Evolutionary conservation across 2,888 invertebrate species (phyloP), one percentile per base, ranked within the genome.

Genomic region (Anaspis maculata): DNA sequence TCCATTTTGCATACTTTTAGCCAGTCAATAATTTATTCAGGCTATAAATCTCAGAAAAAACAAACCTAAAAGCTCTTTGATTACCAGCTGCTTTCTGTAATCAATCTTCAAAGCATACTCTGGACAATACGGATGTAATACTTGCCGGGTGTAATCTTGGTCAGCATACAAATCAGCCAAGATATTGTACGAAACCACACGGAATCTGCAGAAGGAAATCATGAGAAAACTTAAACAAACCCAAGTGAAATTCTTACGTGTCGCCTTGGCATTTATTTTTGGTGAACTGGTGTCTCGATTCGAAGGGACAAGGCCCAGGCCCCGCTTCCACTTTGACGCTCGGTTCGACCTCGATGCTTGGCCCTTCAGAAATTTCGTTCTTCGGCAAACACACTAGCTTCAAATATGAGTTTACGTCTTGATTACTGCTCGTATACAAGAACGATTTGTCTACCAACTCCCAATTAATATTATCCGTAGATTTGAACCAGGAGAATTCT

Each of bases 101-200:
- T 88, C 85, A 35, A 87, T 79, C 15, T 76, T 71, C 23, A 95
- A 67, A 2, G 85, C 87, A 64, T 86, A 78, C 2, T 79, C 67
- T 5, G 89, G 84, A 57, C 95, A 95, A 54, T 92, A 88, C 0
- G 85, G 82, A 65, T 83, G 86, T 1, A 95, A 68, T 30, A 74
- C 71, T 30, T 48, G 38, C 30, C 53, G 48, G 1, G 52, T 49
- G 32, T 46, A 48, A 41, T 87, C 87, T 1, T 89, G 83, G 60
- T 91, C 88, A 40, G 91, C 83, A 63, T 95, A 97, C 14, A 85
- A 64, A 67, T 92, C 88, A 3, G 96, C 95, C 47, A 97, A 68
- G 48, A 95, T 79, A 60, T 96, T 96, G 59, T 96, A 96, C 0
- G 81, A 76, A 3, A 90, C 75, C 39, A 92, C 75, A 28, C 96